Percentiles rank a stretch among this genome's conserved stretches.
Conservation (phyloP, 2,888 invertebrate genomes). For the Diplolepis rosae region DNA sequence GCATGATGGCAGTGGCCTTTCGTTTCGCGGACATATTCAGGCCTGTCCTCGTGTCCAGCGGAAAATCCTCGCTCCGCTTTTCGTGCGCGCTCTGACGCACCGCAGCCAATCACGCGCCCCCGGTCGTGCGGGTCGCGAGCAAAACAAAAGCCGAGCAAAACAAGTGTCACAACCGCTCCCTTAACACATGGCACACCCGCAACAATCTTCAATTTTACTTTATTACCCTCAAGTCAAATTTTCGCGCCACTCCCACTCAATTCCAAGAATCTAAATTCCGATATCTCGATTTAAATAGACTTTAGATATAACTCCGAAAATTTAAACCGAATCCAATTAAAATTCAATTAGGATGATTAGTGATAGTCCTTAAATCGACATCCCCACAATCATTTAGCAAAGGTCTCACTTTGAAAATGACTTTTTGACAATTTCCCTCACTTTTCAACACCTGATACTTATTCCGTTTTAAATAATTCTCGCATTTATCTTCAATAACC, state of each 20-base stretch:
- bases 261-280: background rate
- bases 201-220: slow-evolving; percentile 12
- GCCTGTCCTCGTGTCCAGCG: slow-evolving; percentile 58
- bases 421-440: background rate
- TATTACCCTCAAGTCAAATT: background rate
- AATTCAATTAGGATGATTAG: no score
- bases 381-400: background rate
- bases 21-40: slow-evolving; percentile 82
- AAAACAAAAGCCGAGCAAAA: slow-evolving; percentile 52
- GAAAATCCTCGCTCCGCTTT: slow-evolving; percentile 57
- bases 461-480: background rate
- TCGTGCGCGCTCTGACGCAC: slow-evolving; percentile 45
- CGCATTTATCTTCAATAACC: background rate
- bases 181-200: slow-evolving; percentile 59
- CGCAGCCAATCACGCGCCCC: slow-evolving; percentile 50
- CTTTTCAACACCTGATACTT: background rate
- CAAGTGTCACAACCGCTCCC: slow-evolving; percentile 43
- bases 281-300: background rate
- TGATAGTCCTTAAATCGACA: no score
- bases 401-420: background rate
- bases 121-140: slow-evolving; percentile 43
- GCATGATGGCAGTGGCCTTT: slow-evolving; percentile 84
- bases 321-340: no score
- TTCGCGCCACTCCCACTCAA: background rate
- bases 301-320: background rate